phyloP scores from a whole-genome alignment of 2,888 invertebrate genomes.

The Blastobasis lacticolella region DNA sequence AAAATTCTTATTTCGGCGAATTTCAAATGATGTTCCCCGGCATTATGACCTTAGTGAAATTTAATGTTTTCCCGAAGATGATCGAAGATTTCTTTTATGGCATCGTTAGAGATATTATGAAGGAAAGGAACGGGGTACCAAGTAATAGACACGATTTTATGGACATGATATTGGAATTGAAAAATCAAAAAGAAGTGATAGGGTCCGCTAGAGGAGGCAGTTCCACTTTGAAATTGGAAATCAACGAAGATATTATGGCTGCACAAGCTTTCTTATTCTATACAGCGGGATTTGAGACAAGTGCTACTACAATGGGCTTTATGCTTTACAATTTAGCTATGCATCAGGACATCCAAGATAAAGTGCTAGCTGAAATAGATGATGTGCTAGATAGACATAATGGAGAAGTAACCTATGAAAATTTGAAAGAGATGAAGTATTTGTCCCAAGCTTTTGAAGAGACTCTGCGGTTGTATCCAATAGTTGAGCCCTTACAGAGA shows the following conservation, averaged over 20 bases:
- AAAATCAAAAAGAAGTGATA: slow-evolving; percentile 22
- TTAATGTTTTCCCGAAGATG: slow-evolving; percentile 19
- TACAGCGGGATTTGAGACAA: slow-evolving; percentile 57
- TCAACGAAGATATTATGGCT: slow-evolving; percentile 29
- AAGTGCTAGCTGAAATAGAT: slow-evolving; percentile 36
- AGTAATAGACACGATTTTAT: slow-evolving; percentile 35
- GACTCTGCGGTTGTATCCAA: too few species aligned
- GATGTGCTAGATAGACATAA: slow-evolving; percentile 27
- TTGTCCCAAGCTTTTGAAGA: slow-evolving; percentile 40
- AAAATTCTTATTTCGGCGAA: slow-evolving; percentile 17
- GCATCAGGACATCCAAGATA: slow-evolving; percentile 46
- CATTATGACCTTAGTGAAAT: slow-evolving; percentile 27
- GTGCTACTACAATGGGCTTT: slow-evolving; percentile 46
- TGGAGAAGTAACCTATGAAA: slow-evolving; percentile 44
- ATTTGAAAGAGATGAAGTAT: slow-evolving; percentile 45
- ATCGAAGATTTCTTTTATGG: slow-evolving; percentile 24
- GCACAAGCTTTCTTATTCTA: slow-evolving; percentile 57
- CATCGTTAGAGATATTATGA: slow-evolving; percentile 23
- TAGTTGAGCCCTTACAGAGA: too few species aligned
- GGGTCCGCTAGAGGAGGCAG: slow-evolving; percentile 17
- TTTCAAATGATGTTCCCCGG: slow-evolving; percentile 38
- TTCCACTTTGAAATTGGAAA: slow-evolving; percentile 16
- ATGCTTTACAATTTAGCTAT: slow-evolving; percentile 41
- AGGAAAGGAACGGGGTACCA: slow-evolving; percentile 29
- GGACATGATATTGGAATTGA: slow-evolving; percentile 36